Percentiles rank a stretch among this genome's conserved stretches.
Conservation (phyloP, 2,113 vertebrate species). For the Symphodus melops region DNA sequence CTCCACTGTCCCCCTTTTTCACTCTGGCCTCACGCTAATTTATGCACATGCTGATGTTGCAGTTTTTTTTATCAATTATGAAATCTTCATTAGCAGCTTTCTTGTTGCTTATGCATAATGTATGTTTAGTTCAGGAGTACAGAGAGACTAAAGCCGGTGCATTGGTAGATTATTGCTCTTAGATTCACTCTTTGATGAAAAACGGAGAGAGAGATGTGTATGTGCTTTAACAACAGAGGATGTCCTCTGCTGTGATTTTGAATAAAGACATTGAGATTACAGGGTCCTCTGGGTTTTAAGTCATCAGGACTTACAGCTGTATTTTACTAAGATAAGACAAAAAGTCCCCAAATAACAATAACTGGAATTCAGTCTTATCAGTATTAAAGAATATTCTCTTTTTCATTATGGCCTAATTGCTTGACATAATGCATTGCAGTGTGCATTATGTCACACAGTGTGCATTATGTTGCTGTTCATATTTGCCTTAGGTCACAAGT, state of each 20-base stretch:
- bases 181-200: constrained; percentile 30
- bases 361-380: neutral
- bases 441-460: no score
- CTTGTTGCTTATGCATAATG: constrained; percentile 71
- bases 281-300: constrained; percentile 10
- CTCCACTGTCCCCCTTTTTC: constrained; percentile 8
- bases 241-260: constrained; percentile 34
- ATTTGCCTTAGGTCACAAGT: neutral
- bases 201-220: constrained; percentile 16
- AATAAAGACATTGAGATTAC: constrained; percentile 17
- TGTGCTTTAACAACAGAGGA: constrained; percentile 16
- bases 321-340: neutral
- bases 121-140: constrained; percentile 61
- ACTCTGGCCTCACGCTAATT: constrained; percentile 50
- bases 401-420: neutral
- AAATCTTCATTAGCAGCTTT: constrained; percentile 72
- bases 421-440: no score
- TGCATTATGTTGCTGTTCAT: no score
- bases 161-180: neutral
- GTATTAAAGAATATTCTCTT: neutral
- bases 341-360: neutral
- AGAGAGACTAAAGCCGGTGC: constrained; percentile 53
- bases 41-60: constrained; percentile 68
- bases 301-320: constrained; percentile 1
- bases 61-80: constrained; percentile 70